phyloP scores from a whole-genome alignment of 2,888 invertebrate genomes.

The Orchesella flavescens region DNA sequence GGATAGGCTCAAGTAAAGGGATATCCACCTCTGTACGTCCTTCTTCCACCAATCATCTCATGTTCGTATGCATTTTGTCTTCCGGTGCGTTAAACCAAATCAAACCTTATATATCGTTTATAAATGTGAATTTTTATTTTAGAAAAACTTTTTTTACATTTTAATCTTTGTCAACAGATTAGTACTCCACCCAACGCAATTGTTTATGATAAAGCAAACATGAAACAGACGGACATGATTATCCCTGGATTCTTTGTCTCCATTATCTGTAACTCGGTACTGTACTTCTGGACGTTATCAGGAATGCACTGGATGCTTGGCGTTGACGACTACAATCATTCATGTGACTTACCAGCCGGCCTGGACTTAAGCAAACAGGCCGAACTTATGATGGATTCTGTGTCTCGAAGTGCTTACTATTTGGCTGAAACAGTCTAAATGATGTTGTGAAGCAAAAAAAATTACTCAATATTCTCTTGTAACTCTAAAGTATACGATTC shows the following conservation, averaged over 20 bases:
- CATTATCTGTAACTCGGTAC: slow-evolving; percentile 39
- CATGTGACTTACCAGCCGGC: slow-evolving; percentile 9
- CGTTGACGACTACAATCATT: slow-evolving; percentile 31
- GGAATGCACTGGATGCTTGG: slow-evolving; percentile 26
- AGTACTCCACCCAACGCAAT: slow-evolving; percentile 64
- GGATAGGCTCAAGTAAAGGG: slow-evolving; percentile 48
- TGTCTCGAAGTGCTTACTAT: neutral
- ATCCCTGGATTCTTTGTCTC: slow-evolving; percentile 56
- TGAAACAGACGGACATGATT: slow-evolving; percentile 65
- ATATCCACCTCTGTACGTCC: slow-evolving; percentile 61
- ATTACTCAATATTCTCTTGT: neutral
- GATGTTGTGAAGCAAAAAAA: neutral
- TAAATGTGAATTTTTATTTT: too few species aligned
- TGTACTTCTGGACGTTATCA: slow-evolving; percentile 35
- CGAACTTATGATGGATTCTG: neutral
- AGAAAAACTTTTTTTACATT: too few species aligned
- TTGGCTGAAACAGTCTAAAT: neutral
- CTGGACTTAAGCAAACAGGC: neutral
- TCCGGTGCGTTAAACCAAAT: slow-evolving; percentile 25
- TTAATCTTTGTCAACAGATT: slow-evolving; percentile 32
- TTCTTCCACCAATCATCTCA: slow-evolving; percentile 55
- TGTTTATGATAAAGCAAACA: slow-evolving; percentile 63
- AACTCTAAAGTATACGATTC: too few species aligned
- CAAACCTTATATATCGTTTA: neutral
- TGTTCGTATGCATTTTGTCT: slow-evolving; percentile 61